Evolutionary conservation across 1,140 invertebrate species (phyloP).

Genomic region (Drosophila equinoxialis): DNA sequence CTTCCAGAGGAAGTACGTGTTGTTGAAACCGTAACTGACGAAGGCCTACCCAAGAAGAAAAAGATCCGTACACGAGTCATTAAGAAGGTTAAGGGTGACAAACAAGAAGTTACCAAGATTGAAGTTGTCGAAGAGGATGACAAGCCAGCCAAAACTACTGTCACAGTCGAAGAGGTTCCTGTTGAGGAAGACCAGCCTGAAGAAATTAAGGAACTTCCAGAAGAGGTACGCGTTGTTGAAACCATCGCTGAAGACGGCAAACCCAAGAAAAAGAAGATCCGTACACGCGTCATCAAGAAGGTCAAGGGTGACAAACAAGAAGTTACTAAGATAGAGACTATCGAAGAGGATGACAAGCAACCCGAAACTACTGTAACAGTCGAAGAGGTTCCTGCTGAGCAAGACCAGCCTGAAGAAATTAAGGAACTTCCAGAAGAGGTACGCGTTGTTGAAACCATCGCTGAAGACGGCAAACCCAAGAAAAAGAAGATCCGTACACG

Average conservation of each 20-base stretch:
- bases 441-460: slow-evolving; percentile 61
- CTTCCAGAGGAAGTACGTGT: slow-evolving; percentile 75
- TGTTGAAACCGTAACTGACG: slow-evolving; percentile 61
- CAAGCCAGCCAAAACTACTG: slow-evolving; percentile 61
- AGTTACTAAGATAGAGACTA: slow-evolving; percentile 72
- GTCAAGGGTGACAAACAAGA: slow-evolving; percentile 67
- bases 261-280: slow-evolving; percentile 64
- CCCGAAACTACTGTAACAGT: slow-evolving; percentile 55
- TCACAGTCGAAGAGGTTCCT: slow-evolving; percentile 43
- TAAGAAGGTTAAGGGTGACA: slow-evolving; percentile 64
- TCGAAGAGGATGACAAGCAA: slow-evolving; percentile 54
- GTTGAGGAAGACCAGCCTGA: slow-evolving; percentile 22
- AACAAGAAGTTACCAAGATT: slow-evolving; percentile 74
- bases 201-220: slow-evolving; percentile 40
- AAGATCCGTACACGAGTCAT: slow-evolving; percentile 75
- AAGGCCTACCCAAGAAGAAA: slow-evolving; percentile 65
- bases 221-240: slow-evolving; percentile 77
- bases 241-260: slow-evolving; percentile 56
- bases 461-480: slow-evolving; percentile 62
- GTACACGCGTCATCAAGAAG: slow-evolving; percentile 61
- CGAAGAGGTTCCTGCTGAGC: slow-evolving; percentile 49
- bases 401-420: slow-evolving; percentile 48
- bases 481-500: slow-evolving; percentile 59
- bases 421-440: slow-evolving; percentile 82
- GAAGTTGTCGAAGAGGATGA: slow-evolving; percentile 73